Base-by-base conservation (phyloP, 1,140 invertebrate genomes). In the Halictus rubicundus region DNA sequence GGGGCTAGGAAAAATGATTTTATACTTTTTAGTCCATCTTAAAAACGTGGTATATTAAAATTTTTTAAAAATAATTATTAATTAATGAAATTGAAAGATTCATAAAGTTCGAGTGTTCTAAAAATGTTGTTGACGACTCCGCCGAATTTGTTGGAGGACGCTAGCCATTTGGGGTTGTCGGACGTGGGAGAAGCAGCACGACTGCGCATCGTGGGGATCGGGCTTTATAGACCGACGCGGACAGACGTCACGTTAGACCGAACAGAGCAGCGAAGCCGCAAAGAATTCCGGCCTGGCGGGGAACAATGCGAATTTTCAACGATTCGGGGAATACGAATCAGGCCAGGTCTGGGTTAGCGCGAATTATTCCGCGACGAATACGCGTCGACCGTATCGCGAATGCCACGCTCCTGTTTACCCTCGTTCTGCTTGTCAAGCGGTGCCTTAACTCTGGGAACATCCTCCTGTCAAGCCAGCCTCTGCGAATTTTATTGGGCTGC, bases 251-350 rank as follows among this genome's bases (percentile, higher is more conserved):
- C 57, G 27, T 54, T 49, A n/a, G 57, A n/a, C 23, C n/a, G 52
- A 76, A 46, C 64, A 21, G 52, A 7, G n/a, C 49, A 7, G 16
- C 49, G 49, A 52, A 49, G 46, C 32, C 8, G 14, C 19, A 32
- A 68, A 60, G 75, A 61, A 77, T 70, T 32, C 54, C 25, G n/a
- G 12, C 2, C 42, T 71, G 32, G 59, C 68, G 75, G 59, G 16
- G 70, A 70, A 78, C 75, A 71, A 78, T 70, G 42, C 57, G 10
- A 52, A 32, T 54, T 32, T 46, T 71, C 14, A 12, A 42, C 23
- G 37, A 72, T 78, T 78, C 59, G 42, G 32, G 32, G 68, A 78
- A 63, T 2, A 16, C 14, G 21, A 64, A 52, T 52, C 57, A 68
- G 25, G 39, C 39, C 27, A 39, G 19, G 54, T 57, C 54, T n/a